Percentiles rank a stretch among this genome's conserved stretches.
phyloP scores from a whole-genome alignment of 2,888 invertebrate species.

The Eupithecia centaureata region DNA sequence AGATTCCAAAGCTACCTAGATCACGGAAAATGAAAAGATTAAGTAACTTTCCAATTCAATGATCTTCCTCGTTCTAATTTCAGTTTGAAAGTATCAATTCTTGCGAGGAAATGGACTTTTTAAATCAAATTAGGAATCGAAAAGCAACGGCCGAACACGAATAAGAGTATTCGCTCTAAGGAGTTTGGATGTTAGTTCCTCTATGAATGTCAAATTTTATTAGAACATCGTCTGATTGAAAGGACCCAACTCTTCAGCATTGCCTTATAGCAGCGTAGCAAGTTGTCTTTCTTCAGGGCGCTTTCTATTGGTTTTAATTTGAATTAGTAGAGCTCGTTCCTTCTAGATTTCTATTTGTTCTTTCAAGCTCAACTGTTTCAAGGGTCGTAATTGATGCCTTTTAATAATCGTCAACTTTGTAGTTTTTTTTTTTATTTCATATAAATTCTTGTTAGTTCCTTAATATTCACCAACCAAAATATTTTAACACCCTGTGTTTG shows the following conservation, averaged over 20 bases:
- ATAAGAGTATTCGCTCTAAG: background rate
- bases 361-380: background rate
- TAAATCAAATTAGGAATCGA: background rate
- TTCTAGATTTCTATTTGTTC: background rate
- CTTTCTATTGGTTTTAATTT: background rate
- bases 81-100: constrained; percentile 1
- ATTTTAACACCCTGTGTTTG: no score
- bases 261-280: background rate
- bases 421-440: no score
- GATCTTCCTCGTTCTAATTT: constrained; percentile 1
- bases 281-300: background rate
- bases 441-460: no score
- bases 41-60: background rate
- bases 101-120: background rate
- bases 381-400: no score
- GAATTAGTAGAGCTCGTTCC: background rate
- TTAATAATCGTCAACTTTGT: no score
- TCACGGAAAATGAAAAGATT: background rate
- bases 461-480: no score
- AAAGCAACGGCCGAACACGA: background rate
- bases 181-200: background rate
- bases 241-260: background rate
- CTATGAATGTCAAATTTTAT: background rate
- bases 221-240: background rate
- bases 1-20: background rate